These are phyloP conservation scores for Bujurquina vittata DNA, from an alignment of 2,113 vertebrate species.

Conservation along the genomic window DNA sequence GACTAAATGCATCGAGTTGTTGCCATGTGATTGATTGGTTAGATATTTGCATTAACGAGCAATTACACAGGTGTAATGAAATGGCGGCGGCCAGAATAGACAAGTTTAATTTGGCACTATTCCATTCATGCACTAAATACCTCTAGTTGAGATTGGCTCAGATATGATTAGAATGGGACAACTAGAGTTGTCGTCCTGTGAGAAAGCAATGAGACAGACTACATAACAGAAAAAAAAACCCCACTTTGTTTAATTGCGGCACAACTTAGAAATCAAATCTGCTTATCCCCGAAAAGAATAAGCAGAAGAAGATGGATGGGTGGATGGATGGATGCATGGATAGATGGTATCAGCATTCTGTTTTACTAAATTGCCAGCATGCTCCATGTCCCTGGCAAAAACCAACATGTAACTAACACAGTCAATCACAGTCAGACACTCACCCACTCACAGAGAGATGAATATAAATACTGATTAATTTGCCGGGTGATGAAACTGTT, in stretches of 20 bases:
- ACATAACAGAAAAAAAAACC: not conserved
- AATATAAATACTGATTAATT: not conserved
- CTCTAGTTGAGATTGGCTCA: not conserved
- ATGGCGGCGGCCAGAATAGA: not conserved
- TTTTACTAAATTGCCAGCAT: not conserved
- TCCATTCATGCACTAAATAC: not conserved
- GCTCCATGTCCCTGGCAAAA: not conserved
- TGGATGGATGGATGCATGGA: too few species aligned
- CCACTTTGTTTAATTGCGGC: not conserved
- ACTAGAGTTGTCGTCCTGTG: not conserved
- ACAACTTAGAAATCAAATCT: not conserved
- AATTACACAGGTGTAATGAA: not conserved
- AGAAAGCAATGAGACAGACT: not conserved
- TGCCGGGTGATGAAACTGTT: not conserved
- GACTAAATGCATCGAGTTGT: not conserved
- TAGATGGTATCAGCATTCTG: not conserved
- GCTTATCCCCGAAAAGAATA: too few species aligned
- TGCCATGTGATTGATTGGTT: not conserved
- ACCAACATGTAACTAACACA: not conserved
- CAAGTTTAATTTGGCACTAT: not conserved
- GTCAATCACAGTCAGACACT: not conserved
- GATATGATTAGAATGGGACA: not conserved
- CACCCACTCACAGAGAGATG: not conserved
- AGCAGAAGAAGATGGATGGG: too few species aligned
- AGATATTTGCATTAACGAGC: not conserved